Evolutionary conservation across 2,888 invertebrate genomes (phyloP).

Genomic region (Drosophila rellima): DNA sequence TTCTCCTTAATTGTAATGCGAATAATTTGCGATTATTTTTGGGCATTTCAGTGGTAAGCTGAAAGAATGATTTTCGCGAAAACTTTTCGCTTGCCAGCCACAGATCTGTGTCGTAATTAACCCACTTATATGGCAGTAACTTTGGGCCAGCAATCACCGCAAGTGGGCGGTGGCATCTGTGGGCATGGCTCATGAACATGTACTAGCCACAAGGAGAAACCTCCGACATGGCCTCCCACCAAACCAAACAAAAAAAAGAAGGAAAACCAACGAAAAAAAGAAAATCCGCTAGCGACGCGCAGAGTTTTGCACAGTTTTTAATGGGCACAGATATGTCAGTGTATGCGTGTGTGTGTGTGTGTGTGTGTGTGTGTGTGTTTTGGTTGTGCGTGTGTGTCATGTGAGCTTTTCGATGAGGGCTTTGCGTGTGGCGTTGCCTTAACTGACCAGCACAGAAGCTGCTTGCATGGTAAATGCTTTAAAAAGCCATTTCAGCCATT

Average conservation of each 20-base stretch:
- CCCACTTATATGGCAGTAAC: constrained; percentile 64
- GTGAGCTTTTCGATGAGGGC: constrained; percentile 56
- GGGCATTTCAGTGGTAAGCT: constrained; percentile 10
- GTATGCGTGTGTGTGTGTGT: constrained; percentile 23
- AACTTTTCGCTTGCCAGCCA: constrained; percentile 41
- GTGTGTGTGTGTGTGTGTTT: constrained; percentile 20
- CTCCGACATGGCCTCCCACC: too few relatives aligned
- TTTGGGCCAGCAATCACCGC: constrained; percentile 53
- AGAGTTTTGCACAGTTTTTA: constrained; percentile 71
- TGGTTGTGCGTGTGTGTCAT: constrained; percentile 34
- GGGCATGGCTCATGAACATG: constrained; percentile 48
- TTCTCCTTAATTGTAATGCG: constrained; percentile 13
- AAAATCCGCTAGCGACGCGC: constrained; percentile 58
- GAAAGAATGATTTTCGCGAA: constrained; percentile 5
- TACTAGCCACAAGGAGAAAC: constrained; percentile 44
- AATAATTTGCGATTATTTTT: constrained; percentile 25
- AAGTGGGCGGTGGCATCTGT: constrained; percentile 41
- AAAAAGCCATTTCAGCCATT: constrained; percentile 74
- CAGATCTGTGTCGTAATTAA: constrained; percentile 71
- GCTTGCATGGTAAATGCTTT: constrained; percentile 63
- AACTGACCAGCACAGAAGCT: constrained; percentile 60
- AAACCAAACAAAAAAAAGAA: constrained; percentile 21
- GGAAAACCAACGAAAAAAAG: constrained; percentile 19
- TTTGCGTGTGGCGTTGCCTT: constrained; percentile 58
- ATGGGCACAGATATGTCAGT: constrained; percentile 51